A percentile compares a stretch with the other conserved stretches of the same genome.
These are phyloP conservation scores for Odontesthes bonariensis DNA, from an alignment of 2,113 vertebrate genomes.

Conservation along the genomic window DNA sequence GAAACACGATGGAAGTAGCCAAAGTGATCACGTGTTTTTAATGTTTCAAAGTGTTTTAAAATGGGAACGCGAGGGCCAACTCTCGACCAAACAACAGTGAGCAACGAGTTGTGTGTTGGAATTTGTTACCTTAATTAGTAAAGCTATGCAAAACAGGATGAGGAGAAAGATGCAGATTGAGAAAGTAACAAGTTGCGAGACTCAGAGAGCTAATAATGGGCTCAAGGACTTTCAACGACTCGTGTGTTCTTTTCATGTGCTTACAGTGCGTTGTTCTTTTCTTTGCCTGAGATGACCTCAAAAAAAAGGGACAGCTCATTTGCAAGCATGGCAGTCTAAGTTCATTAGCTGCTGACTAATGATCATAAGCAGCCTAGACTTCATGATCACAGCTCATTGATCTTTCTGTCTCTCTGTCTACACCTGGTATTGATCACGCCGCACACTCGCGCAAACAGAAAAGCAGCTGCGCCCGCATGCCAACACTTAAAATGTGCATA, in stretches of 20 bases:
- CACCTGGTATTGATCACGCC: slow-evolving; percentile 69
- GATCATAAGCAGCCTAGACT: slow-evolving; percentile 68
- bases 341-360: slow-evolving; percentile 72
- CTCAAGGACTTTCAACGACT: background rate
- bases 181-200: background rate
- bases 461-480: background rate
- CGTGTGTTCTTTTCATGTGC: background rate
- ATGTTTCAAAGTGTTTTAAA: too few species aligned
- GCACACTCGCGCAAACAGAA: slow-evolving; percentile 30
- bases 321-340: slow-evolving; percentile 37
- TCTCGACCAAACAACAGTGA: too few species aligned
- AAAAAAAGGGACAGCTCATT: slow-evolving; percentile 46
- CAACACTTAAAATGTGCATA: slow-evolving; percentile 1
- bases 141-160: background rate
- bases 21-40: too few species aligned
- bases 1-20: background rate
- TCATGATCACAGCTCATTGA: slow-evolving; percentile 73
- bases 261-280: background rate
- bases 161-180: slow-evolving; percentile 6
- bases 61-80: too few species aligned
- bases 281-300: slow-evolving; percentile 22
- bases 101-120: background rate
- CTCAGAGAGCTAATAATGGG: background rate
- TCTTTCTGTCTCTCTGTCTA: slow-evolving; percentile 49
- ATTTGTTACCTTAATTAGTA: background rate